These are phyloP conservation scores for Clamator glandarius DNA, from an alignment of 2,797 vertebrate genomes.

Conservation along the genomic window DNA sequence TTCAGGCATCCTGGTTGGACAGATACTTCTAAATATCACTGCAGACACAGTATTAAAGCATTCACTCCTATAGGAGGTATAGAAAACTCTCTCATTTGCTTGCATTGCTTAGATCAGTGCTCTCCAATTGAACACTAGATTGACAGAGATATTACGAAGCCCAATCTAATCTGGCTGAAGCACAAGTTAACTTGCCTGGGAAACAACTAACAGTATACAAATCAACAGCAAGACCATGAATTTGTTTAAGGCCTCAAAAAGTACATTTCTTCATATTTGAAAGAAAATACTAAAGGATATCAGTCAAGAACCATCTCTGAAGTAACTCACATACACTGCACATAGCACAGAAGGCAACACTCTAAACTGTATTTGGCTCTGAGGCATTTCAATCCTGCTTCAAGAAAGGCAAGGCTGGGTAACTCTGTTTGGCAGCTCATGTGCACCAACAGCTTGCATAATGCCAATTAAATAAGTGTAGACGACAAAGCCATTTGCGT, in stretches of 20 bases:
- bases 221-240: background rate
- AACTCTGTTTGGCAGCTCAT: background rate
- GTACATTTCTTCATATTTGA: background rate
- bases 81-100: background rate
- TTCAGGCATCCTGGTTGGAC: background rate
- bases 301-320: background rate
- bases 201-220: background rate
- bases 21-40: background rate
- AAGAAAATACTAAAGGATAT: background rate
- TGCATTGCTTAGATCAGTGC: rapidly evolving
- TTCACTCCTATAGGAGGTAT: rapidly evolving
- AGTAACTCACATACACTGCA: background rate
- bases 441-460: background rate
- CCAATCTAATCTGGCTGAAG: background rate
- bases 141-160: background rate
- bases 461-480: background rate
- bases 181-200: rapidly evolving
- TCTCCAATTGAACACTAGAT: background rate
- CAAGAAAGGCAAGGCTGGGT: background rate
- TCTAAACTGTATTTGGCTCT: background rate
- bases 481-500: background rate
- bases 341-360: background rate
- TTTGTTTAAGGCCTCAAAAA: background rate
- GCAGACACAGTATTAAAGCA: background rate
- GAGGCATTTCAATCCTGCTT: background rate